phyloP scores from a whole-genome alignment of 2,888 invertebrate species.

The Trachelus tabidus region DNA sequence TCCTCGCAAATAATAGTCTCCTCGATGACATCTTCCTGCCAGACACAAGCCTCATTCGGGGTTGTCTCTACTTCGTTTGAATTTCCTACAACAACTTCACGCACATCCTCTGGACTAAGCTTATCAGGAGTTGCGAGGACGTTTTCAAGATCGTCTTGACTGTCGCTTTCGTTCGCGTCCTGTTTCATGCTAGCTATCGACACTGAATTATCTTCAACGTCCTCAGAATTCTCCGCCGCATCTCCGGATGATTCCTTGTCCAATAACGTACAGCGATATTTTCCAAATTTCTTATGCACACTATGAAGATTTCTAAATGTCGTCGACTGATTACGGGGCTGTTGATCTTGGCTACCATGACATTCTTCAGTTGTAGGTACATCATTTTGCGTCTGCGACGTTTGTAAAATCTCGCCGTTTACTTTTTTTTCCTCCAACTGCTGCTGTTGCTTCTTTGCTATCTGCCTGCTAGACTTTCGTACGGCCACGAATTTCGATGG shows the following conservation, averaged over 20 bases:
- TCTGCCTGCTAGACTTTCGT: conserved; percentile 60
- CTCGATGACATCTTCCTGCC: conserved; percentile 60
- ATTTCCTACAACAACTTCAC: conserved; percentile 41
- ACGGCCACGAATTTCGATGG: conserved; percentile 49
- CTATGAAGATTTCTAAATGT: conserved; percentile 9
- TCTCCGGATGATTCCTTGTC: conserved; percentile 21
- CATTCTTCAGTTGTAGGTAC: neutral
- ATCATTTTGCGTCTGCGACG: conserved; percentile 19
- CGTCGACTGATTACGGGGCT: conserved; percentile 25
- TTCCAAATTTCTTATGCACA: conserved; percentile 35
- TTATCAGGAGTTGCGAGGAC: conserved; percentile 34
- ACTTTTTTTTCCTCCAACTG: conserved; percentile 47
- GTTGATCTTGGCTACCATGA: neutral
- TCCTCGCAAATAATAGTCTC: conserved; percentile 64
- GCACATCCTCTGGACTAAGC: conserved; percentile 41
- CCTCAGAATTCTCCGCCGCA: conserved; percentile 6
- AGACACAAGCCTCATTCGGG: conserved; percentile 29
- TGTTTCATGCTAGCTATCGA: conserved; percentile 29
- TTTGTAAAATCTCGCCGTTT: conserved; percentile 49
- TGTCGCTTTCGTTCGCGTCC: conserved; percentile 46
- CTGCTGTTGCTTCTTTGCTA: conserved; percentile 53
- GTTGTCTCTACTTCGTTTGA: neutral
- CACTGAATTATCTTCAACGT: neutral
- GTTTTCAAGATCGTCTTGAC: conserved; percentile 44
- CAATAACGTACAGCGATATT: conserved; percentile 26